Base-by-base conservation (phyloP, 2,113 vertebrate species). In the Geococcyx californianus region DNA sequence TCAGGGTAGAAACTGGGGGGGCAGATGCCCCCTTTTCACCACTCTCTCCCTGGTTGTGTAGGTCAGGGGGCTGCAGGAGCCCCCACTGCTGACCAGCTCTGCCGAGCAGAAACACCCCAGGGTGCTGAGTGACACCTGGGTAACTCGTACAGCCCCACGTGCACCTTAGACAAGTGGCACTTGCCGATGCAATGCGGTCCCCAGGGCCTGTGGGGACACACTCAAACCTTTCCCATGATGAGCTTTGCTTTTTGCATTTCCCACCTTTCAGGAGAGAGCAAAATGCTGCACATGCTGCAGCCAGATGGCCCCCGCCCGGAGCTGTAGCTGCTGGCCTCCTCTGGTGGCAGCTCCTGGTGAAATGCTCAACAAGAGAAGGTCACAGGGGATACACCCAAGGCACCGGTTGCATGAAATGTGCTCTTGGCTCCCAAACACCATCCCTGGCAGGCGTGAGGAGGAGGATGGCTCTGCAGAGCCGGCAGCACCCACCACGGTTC, bases 91-190 rank as follows among this genome's bases (percentile, higher is more conserved):
- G 66, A 19, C 4, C 6, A 15, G 40, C 25, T 18, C 17, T 17
- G 34, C 34, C 11, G 67, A 13, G 16, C 56, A 36, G 59, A 54
- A 23, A 10, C 2, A 1, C 5, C 4, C 19, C 7, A 2, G 49
- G 23, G 28, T 13, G 42, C 28, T 38, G 62, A 2, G 5, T 3
- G 34, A 38, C 49, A 31, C 33, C 38, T 10, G n/a, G 52, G 52
- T 29, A 18, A 74, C n/a, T 7, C 3, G 3, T 8, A 7, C 0
- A 3, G 40, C 60, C 34, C 40, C 62, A 12, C 1, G 2, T 1
- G 11, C 49, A 29, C 76, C 36, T 11, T 11, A 28, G 40, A 12
- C 62, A 38, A 11, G 51, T 6, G 52, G 8, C 52, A 13, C 13
- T 56, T 52, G 58, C 34, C 29, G 16, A 17, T 15, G 33, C 51